These are phyloP conservation scores for Callaeas wilsoni DNA, from an alignment of 2,113 vertebrate genomes.

Conservation along the genomic window DNA sequence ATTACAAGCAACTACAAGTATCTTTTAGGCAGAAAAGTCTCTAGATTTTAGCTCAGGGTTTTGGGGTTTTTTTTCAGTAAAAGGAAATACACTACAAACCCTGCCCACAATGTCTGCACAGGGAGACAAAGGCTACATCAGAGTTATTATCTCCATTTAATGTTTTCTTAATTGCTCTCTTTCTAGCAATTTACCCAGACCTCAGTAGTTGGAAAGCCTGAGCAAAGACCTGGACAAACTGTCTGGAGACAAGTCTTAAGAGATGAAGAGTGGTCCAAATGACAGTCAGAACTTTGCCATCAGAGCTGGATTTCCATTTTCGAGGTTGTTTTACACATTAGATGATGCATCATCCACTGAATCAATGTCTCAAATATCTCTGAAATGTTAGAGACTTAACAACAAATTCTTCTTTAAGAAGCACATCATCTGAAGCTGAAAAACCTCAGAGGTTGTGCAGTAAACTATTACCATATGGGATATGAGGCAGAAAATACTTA, in stretches of 20 bases:
- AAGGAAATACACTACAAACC: background rate
- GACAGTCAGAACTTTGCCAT: background rate
- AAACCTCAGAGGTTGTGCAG: background rate
- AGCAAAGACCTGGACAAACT: background rate
- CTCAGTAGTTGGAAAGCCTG: background rate
- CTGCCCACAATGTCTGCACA: background rate
- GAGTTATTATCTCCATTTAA: background rate
- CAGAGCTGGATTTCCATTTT: background rate
- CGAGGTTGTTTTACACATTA: constrained; percentile 6
- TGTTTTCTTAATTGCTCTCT: background rate
- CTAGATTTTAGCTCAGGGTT: background rate
- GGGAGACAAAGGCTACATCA: background rate
- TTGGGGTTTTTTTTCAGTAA: background rate
- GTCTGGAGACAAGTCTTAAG: background rate
- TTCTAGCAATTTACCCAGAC: background rate
- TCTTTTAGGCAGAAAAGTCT: background rate
- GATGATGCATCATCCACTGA: background rate
- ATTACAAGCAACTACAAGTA: background rate
- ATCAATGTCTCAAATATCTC: background rate
- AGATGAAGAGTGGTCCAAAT: background rate
- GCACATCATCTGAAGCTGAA: background rate
- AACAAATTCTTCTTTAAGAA: background rate
- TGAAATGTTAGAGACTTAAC: background rate
- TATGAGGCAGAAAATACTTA: background rate
- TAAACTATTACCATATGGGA: background rate